These are phyloP conservation scores for Garrulus glandarius DNA, from an alignment of 2,797 vertebrate genomes.

Conservation along the genomic window DNA sequence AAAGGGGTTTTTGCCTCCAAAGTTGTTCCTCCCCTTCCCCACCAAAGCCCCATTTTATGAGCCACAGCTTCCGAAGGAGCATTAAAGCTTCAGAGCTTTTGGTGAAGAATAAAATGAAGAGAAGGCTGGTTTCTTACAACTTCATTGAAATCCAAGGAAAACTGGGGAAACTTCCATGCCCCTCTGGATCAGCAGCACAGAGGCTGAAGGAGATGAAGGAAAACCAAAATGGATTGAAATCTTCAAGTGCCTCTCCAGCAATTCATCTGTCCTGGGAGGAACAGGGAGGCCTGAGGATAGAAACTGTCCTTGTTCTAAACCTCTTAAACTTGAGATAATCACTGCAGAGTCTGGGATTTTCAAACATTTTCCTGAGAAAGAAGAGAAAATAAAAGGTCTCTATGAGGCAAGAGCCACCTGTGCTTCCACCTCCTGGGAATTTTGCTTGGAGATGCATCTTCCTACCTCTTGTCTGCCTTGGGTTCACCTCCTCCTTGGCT, in stretches of 20 bases:
- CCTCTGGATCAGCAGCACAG: not conserved
- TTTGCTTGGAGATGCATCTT: not conserved
- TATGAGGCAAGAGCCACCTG: not conserved
- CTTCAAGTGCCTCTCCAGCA: not conserved
- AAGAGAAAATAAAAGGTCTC: not conserved
- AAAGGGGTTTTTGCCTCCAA: not conserved
- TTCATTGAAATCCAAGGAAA: not conserved
- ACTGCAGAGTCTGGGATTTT: rapidly evolving
- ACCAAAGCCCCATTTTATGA: not conserved
- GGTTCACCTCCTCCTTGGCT: not conserved
- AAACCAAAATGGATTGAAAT: not conserved
- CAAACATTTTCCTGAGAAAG: not conserved
- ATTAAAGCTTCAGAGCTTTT: not conserved
- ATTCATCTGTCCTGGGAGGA: not conserved
- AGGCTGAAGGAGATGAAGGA: not conserved
- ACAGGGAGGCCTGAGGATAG: not conserved
- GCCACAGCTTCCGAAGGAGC: not conserved
- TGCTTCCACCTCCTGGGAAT: not conserved
- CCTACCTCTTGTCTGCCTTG: not conserved
- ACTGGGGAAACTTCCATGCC: not conserved
- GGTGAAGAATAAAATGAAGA: not conserved
- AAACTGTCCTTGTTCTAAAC: not conserved
- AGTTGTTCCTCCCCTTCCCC: not conserved
- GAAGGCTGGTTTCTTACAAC: not conserved
- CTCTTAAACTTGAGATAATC: not conserved